A percentile compares a stretch with the other conserved stretches of the same genome.
These are phyloP conservation scores for Seriola rivoliana DNA, from an alignment of 2,113 vertebrate species.

Conservation along the genomic window DNA sequence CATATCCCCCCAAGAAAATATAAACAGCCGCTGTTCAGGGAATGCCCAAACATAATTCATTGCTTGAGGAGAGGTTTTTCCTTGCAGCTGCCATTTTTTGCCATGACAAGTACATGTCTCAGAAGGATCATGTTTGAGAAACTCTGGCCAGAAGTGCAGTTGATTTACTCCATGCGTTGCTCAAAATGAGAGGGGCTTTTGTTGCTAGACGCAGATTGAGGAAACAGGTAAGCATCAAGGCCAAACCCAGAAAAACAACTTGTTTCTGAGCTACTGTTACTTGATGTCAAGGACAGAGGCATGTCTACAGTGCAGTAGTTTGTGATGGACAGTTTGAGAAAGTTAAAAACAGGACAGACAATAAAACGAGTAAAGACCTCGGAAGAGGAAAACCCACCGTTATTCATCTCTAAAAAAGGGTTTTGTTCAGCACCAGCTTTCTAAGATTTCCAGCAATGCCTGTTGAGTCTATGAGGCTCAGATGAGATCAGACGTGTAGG, in stretches of 20 bases:
- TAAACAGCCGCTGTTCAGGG: slow-evolving; percentile 74
- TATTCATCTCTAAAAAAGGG: slow-evolving; percentile 25
- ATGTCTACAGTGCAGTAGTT: slow-evolving; percentile 33
- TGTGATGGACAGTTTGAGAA: slow-evolving; percentile 48
- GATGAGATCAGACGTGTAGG: slow-evolving; percentile 58
- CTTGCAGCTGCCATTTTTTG: slow-evolving; percentile 69
- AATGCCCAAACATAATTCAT: slow-evolving; percentile 79
- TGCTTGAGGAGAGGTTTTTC: slow-evolving; percentile 71
- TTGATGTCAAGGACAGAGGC: slow-evolving; percentile 55
- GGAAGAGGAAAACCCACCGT: slow-evolving; percentile 29
- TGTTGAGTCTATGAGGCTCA: slow-evolving; percentile 20
- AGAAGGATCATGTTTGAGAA: slow-evolving; percentile 67
- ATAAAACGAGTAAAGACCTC: slow-evolving; percentile 47
- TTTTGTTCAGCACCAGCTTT: slow-evolving; percentile 41
- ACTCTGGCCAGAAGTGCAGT: slow-evolving; percentile 49
- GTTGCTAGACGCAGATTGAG: slow-evolving; percentile 68
- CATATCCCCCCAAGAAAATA: slow-evolving; percentile 75
- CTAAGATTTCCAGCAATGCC: slow-evolving; percentile 36
- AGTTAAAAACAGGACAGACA: slow-evolving; percentile 17
- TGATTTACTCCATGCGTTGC: slow-evolving; percentile 74
- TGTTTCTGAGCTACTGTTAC: slow-evolving; percentile 58
- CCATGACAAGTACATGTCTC: slow-evolving; percentile 73
- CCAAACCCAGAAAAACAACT: slow-evolving; percentile 57
- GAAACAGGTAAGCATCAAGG: slow-evolving; percentile 76
- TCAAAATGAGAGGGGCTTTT: slow-evolving; percentile 66